A percentile compares a stretch with the other conserved stretches of the same genome.
Evolutionary conservation across 2,888 invertebrate species (phyloP).

Genomic region (Aphidoletes aphidimyza): DNA sequence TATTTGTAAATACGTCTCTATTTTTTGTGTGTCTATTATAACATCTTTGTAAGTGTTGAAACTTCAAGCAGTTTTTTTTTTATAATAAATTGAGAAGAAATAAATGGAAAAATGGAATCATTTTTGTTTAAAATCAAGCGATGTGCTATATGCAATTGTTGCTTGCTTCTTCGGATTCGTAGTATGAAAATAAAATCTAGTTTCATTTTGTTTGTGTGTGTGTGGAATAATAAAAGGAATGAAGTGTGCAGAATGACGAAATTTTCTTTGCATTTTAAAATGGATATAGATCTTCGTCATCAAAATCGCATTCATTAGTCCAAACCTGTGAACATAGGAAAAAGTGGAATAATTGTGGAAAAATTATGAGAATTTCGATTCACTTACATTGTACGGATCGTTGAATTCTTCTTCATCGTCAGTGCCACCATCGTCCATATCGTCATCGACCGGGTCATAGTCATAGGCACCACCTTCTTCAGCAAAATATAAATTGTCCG

Average conservation of each 20-base stretch:
- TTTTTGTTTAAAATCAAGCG: too few relatives aligned
- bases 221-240: not conserved
- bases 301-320: conserved; percentile 31
- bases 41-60: not conserved
- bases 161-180: not conserved
- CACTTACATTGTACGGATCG: conserved; percentile 40
- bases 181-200: not conserved
- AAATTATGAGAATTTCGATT: not conserved
- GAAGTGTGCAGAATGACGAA: not conserved
- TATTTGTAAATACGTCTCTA: too few relatives aligned
- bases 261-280: not conserved
- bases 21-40: not conserved
- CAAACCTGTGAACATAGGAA: not conserved
- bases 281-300: conserved; percentile 42
- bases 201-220: not conserved
- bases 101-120: not conserved
- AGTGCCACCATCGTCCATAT: not conserved
- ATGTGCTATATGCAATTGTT: not conserved
- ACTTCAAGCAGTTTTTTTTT: not conserved
- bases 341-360: not conserved
- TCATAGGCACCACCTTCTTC: conserved; percentile 41
- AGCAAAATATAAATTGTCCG: conserved; percentile 32
- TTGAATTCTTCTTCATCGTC: conserved; percentile 30
- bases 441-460: conserved; percentile 31
- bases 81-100: not conserved